Evolutionary conservation across 2,113 vertebrate genomes (phyloP), one percentile per base, ranked within the genome.

Genomic region (Misgurnus mizolepis): DNA sequence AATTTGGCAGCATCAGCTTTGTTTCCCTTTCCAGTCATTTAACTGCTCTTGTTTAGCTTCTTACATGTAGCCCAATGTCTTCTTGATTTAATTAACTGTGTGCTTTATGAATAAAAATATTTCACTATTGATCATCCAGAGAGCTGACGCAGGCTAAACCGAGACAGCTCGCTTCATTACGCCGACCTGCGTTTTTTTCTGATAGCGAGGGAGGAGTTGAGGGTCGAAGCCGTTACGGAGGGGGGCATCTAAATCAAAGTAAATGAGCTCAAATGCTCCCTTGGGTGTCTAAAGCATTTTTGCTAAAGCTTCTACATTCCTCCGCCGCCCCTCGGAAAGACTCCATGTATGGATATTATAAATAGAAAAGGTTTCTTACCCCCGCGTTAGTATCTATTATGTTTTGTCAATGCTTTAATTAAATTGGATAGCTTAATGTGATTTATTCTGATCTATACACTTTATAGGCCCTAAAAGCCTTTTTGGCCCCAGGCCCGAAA

Each of bases 381-480:
- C 91, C 93, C 92, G 92, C 93, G 92, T 94, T 95, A 91, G 88
- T 96, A 98, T 98, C 97, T 97, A 98, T 98, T 98, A 98, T 95
- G 95, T 93, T 95, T 92, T 95, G 96, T 97, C 96, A 93, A 99
- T 99, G 98, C 94, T 92, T 96, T 97, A 98, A 98, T 99, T 96
- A 98, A 98, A 98, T 98, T 94, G 94, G 94, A 95, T 93, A 92
- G 91, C 91, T 93, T 95, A 98, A 98, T 95, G 93, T 95, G 96
- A 98, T 99, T 97, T 96, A 96, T 95, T 90, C 92, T 95, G 94
- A 96, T 95, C 95, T 95, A 96, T 95, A 94, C 93, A 93, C 94
- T 96, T 97, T 97, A 96, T 96, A 93, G 17, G 93, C 94, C 96
- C 95, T 97, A 98, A 99, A 96, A 97, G 97, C 94, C 96, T 98